Base-by-base conservation (phyloP, 2,113 vertebrate genomes). In the Takifugu bimaculatus region DNA sequence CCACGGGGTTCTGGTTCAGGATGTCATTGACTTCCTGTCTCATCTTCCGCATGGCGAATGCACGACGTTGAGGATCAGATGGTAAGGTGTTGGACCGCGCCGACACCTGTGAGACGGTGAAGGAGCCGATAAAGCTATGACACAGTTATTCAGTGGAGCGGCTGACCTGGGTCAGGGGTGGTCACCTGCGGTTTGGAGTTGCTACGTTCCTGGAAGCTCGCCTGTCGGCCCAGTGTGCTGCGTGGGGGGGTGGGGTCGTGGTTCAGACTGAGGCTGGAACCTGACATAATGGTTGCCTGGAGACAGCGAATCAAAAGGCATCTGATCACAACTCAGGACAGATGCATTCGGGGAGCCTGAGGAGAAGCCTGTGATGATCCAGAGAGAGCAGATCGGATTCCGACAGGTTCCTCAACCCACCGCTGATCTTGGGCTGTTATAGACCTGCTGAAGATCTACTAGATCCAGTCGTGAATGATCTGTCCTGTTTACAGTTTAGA, bases 261-360 rank as follows among this genome's bases (percentile, higher is more conserved):
- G 87, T 96, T 96, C 89, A 99, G 88, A 79, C 95, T 98, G 85
- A 97, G 85, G 58, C 91, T 96, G 84, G 96, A 98, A 82, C 97
- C 95, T 51, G 95, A 98, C 97, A 99, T 99, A 85, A 99, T 99
- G 78, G 96, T 97, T 54, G 96, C 96, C 96, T 99, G 87, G 49
- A 59, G 45, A 79, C 47, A 74, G 15, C 1, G 14, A 5, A n/a
- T 15, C 44, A 58, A 14, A 50, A 50, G 28, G 4, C 35, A 10
- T 39, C 32, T 7, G 9, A 35, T 35, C 35, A 39, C 7, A 39
- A 39, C 35, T 32, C 29, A 11, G 28, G 26, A 2, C 29, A n/a
- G n/a, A 53, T 11, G 26, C 4, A 68, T 52, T 25, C 6, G 25
- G 13, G 51, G 55, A 25, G 26, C 28, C 14, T 4, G 29, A 5